A percentile compares a stretch with the other conserved stretches of the same genome.
These are phyloP conservation scores for Macaca mulatta DNA, from an alignment of 2,113 vertebrate species.

Conservation along the genomic window DNA sequence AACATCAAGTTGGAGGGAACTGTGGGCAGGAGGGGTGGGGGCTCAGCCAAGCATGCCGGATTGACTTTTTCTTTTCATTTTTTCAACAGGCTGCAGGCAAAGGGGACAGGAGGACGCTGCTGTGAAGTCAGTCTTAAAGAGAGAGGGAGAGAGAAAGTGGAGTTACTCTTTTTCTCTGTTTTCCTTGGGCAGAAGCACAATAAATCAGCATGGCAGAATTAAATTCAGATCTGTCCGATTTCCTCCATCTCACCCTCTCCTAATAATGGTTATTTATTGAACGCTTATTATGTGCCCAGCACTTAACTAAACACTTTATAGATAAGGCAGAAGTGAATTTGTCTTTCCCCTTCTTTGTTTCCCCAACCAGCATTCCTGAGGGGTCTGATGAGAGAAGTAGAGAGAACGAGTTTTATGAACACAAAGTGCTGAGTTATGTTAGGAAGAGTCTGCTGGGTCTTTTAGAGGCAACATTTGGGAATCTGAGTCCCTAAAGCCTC, in stretches of 20 bases:
- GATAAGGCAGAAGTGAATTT: not conserved
- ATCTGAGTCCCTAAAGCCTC: accelerated
- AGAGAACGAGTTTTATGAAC: not conserved
- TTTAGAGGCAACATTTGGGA: not conserved
- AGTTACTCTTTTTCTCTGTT: not conserved
- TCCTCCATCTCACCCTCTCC: not conserved
- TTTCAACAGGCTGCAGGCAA: conserved; percentile 24
- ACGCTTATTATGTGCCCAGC: not conserved
- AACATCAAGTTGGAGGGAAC: conserved; percentile 71
- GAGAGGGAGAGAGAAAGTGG: not conserved
- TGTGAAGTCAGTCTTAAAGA: not conserved
- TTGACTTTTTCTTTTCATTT: not conserved
- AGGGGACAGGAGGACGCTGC: conserved; percentile 39
- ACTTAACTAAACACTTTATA: conserved; percentile 23
- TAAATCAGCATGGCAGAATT: conserved; percentile 20
- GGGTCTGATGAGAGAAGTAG: not conserved
- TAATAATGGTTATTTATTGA: conserved; percentile 55
- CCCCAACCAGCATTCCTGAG: not conserved
- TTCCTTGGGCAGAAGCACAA: not conserved
- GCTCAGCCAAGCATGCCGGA: conserved; percentile 50
- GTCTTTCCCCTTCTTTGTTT: not conserved
- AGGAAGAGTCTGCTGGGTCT: not conserved
- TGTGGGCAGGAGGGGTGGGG: conserved; percentile 76
- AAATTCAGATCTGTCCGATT: conserved; percentile 21
- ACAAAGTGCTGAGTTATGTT: not conserved